Evolutionary conservation across 2,797 vertebrate species (phyloP).

Genomic region (Toxotes lorentzi): DNA sequence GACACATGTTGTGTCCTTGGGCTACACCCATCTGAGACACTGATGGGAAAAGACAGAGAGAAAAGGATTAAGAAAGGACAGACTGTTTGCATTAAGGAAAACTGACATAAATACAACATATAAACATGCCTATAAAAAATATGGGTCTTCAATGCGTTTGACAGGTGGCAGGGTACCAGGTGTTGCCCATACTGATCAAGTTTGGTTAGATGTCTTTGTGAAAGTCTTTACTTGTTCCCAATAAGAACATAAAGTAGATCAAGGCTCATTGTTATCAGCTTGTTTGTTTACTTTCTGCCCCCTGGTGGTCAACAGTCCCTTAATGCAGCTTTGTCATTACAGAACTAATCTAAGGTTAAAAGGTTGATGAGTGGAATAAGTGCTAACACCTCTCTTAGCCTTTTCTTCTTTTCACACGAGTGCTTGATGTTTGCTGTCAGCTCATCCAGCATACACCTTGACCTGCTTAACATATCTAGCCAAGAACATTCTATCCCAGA

Average conservation of each 20-base stretch:
- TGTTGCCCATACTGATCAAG: neutral
- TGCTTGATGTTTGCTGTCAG: conserved; percentile 13
- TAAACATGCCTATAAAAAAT: neutral
- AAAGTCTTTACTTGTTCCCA: neutral
- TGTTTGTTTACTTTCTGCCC: neutral
- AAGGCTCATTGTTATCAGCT: neutral
- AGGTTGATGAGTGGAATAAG: neutral
- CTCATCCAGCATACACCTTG: neutral
- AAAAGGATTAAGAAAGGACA: neutral
- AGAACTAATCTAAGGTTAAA: conserved; percentile 1
- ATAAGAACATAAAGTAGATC: neutral
- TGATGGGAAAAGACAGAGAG: conserved; percentile 69
- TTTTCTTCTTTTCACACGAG: neutral
- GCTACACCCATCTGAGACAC: conserved; percentile 99
- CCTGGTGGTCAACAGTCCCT: neutral
- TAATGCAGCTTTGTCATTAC: neutral
- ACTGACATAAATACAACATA: neutral
- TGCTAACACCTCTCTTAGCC: neutral
- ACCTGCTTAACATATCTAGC: conserved; percentile 8
- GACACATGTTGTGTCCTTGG: conserved; percentile 99
- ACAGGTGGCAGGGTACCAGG: neutral
- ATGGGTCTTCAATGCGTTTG: neutral
- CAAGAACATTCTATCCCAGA: conserved; percentile 5
- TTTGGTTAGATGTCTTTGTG: neutral
- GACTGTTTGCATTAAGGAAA: conserved; percentile 7